Percentiles rank a stretch among this genome's conserved stretches.
These are phyloP conservation scores for Papilio glaucus DNA, from an alignment of 1,140 invertebrate genomes.

Conservation along the genomic window DNA sequence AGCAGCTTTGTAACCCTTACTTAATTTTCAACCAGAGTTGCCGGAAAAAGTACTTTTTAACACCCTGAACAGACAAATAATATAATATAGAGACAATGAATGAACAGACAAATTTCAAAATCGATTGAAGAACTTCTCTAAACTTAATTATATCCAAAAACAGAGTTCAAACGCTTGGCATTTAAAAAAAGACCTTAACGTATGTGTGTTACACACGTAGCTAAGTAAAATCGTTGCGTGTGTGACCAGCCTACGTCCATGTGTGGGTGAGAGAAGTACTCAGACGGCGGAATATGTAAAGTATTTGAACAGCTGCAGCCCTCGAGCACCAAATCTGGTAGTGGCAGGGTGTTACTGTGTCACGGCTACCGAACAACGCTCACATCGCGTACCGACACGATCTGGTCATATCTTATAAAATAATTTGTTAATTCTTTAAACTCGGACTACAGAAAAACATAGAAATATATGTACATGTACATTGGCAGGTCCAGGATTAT, in stretches of 20 bases:
- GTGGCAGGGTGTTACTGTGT: slow-evolving; percentile 38
- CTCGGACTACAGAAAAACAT: too few relatives aligned
- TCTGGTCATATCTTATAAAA: not conserved
- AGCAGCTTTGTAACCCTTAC: too few relatives aligned
- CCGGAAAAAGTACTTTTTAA: too few relatives aligned
- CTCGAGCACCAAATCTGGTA: slow-evolving; percentile 40
- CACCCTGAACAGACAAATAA: too few relatives aligned
- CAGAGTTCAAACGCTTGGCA: not conserved
- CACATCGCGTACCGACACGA: not conserved
- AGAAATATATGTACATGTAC: too few relatives aligned
- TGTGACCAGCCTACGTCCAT: not conserved
- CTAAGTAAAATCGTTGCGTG: not conserved
- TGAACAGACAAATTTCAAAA: too few relatives aligned
- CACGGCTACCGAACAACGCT: slow-evolving; percentile 24
- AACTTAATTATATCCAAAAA: not conserved
- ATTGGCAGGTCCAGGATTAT: too few relatives aligned
- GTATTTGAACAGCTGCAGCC: slow-evolving; percentile 41
- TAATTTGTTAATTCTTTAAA: not conserved
- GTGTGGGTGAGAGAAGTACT: not conserved
- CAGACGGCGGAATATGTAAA: not conserved
- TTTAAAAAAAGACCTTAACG: not conserved
- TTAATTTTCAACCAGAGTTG: too few relatives aligned
- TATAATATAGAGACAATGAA: too few relatives aligned
- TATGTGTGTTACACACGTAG: not conserved
- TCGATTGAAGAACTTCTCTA: too few relatives aligned